phyloP scores from a whole-genome alignment of 2,888 invertebrate genomes.

The Petrolisthes manimaculis region DNA sequence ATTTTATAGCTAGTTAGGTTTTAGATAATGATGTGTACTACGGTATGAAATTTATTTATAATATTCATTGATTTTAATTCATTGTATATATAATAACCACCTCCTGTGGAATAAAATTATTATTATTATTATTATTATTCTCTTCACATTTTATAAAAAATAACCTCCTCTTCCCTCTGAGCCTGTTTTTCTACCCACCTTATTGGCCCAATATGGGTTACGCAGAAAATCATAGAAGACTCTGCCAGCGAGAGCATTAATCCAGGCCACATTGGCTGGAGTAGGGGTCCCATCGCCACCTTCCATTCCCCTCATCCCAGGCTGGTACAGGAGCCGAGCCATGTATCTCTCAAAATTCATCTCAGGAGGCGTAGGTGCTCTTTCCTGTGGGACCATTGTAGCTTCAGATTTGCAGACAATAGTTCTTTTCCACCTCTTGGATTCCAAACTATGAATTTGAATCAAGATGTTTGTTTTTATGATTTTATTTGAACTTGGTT shows the following conservation, averaged over 20 bases:
- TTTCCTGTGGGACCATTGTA: constrained; percentile 8
- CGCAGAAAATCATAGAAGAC: constrained; percentile 86
- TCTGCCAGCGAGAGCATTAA: constrained; percentile 84
- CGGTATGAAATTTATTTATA: too few species aligned
- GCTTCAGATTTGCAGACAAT: too few species aligned
- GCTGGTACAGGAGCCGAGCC: constrained; percentile 49
- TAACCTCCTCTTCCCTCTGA: neutral
- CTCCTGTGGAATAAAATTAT: too few species aligned
- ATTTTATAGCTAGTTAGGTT: too few species aligned
- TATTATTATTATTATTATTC: too few species aligned
- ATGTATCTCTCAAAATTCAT: constrained; percentile 54
- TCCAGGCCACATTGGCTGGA: constrained; percentile 76
- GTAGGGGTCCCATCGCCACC: constrained; percentile 61
- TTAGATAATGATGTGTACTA: too few species aligned
- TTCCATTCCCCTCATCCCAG: neutral
- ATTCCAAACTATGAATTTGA: too few species aligned
- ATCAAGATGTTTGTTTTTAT: too few species aligned
- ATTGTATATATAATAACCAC: neutral
- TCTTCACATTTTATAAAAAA: neutral
- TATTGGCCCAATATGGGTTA: constrained; percentile 78
- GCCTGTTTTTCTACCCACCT: constrained; percentile 72
- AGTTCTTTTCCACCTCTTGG: too few species aligned
- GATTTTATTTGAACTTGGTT: too few species aligned
- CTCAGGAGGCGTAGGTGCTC: constrained; percentile 45
- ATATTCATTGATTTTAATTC: too few species aligned